A percentile compares a stretch with the other conserved stretches of the same genome.
Evolutionary conservation across 2,113 vertebrate species (phyloP).

Genomic region (Cottus gobio): DNA sequence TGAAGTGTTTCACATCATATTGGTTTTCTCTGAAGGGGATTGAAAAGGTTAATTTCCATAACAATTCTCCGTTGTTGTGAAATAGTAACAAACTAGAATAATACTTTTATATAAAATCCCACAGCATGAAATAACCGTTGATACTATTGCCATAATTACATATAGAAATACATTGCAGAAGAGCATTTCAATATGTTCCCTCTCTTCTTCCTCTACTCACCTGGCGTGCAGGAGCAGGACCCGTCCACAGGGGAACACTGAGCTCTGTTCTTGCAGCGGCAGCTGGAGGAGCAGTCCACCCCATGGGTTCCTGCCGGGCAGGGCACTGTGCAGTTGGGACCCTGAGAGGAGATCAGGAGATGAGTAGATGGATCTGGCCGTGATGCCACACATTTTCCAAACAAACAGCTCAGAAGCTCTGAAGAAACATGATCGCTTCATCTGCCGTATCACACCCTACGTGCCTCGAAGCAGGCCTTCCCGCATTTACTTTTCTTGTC

Average conservation of each 20-base stretch:
- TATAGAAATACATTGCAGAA: neutral
- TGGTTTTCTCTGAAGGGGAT: too few species aligned
- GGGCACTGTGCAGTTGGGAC: constrained; percentile 84
- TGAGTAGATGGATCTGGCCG: neutral
- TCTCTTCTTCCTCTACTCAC: constrained; percentile 74
- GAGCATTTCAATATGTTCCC: neutral
- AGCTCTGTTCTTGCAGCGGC: constrained; percentile 90
- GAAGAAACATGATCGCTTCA: neutral
- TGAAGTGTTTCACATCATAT: too few species aligned
- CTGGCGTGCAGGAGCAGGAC: constrained; percentile 92
- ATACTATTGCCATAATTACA: neutral
- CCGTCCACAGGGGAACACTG: constrained; percentile 93
- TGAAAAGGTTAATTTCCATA: too few species aligned
- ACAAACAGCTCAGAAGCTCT: neutral
- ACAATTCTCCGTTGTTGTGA: neutral
- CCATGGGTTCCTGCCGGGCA: constrained; percentile 89
- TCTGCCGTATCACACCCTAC: neutral
- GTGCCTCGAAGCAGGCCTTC: neutral
- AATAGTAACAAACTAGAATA: too few species aligned
- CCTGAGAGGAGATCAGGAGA: constrained; percentile 76
- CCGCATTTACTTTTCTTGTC: too few species aligned
- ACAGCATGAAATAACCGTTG: neutral
- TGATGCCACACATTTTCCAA: neutral
- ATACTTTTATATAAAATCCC: neutral
- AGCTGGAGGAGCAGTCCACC: constrained; percentile 90